Percentiles rank a stretch among this genome's conserved stretches.
These are phyloP conservation scores for Calcarius ornatus DNA, from an alignment of 2,113 vertebrate species.

Conservation along the genomic window DNA sequence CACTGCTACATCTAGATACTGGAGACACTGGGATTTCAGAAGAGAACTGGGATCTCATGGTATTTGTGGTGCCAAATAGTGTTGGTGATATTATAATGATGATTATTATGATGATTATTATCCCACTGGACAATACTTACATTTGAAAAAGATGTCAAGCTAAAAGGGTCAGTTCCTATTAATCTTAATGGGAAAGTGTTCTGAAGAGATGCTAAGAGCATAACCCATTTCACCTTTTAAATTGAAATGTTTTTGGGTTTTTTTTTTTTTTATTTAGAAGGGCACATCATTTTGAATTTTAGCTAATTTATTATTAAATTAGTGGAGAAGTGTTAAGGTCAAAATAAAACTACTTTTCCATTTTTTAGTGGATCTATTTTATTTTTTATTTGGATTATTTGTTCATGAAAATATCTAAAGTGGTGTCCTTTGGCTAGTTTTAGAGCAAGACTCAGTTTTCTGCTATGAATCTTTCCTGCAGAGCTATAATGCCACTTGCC, in stretches of 20 bases:
- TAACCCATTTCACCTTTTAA: neutral
- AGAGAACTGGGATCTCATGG: neutral
- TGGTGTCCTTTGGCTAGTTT: neutral
- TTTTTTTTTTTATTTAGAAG: neutral
- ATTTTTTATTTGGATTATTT: neutral
- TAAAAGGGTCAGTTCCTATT: neutral
- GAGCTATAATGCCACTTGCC: fast-evolving
- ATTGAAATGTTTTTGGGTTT: neutral
- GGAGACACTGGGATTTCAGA: neutral
- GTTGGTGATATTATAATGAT: neutral
- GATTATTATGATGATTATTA: neutral
- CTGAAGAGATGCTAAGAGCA: neutral
- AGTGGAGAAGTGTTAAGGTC: neutral
- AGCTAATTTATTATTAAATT: neutral
- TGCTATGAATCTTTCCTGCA: neutral
- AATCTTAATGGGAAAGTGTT: neutral
- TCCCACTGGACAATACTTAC: neutral
- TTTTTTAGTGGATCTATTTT: neutral
- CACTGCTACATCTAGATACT: neutral
- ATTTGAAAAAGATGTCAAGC: neutral
- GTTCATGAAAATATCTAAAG: neutral
- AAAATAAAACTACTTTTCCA: neutral
- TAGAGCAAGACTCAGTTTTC: neutral
- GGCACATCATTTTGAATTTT: neutral
- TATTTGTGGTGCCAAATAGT: neutral